These are phyloP conservation scores for Delphinapterus leucas DNA, from an alignment of 2,113 vertebrate genomes.

Conservation along the genomic window DNA sequence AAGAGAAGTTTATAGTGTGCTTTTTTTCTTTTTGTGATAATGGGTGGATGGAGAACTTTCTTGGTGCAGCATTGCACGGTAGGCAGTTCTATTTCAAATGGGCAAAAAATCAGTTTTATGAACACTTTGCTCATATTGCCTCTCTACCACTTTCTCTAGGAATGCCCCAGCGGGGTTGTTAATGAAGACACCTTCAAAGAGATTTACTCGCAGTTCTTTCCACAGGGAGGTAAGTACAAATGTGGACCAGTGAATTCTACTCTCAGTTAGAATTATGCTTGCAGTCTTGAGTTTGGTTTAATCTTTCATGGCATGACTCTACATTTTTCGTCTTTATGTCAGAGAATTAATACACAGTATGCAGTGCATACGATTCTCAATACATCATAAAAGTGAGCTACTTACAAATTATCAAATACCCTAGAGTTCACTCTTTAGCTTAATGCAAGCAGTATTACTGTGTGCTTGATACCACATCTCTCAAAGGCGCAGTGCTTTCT, in stretches of 20 bases:
- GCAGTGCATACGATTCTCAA: background rate
- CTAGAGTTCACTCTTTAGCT: background rate
- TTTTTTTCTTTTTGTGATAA: background rate
- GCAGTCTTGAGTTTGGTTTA: constrained; percentile 26
- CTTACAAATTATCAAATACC: background rate
- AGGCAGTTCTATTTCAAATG: constrained; percentile 35
- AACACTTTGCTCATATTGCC: constrained; percentile 41
- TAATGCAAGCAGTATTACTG: background rate
- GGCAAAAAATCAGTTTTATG: constrained; percentile 5
- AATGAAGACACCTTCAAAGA: constrained; percentile 98
- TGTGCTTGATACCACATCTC: rapidly evolving
- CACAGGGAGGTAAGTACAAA: constrained; percentile 93
- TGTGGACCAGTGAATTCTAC: constrained; percentile 1
- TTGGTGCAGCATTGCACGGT: background rate
- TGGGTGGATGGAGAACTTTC: background rate
- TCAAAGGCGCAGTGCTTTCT: background rate
- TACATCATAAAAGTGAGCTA: background rate
- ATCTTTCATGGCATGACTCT: constrained; percentile 23
- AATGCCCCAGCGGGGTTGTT: constrained; percentile 97
- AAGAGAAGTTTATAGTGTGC: background rate
- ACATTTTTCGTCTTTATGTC: constrained; percentile 5
- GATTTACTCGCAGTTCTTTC: constrained; percentile 98
- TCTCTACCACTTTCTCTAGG: constrained; percentile 83
- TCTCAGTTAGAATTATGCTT: constrained; percentile 25
- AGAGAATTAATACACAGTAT: background rate